Conservation (phyloP, 2,113 vertebrate genomes). For the Barnardius zonarius region DNA sequence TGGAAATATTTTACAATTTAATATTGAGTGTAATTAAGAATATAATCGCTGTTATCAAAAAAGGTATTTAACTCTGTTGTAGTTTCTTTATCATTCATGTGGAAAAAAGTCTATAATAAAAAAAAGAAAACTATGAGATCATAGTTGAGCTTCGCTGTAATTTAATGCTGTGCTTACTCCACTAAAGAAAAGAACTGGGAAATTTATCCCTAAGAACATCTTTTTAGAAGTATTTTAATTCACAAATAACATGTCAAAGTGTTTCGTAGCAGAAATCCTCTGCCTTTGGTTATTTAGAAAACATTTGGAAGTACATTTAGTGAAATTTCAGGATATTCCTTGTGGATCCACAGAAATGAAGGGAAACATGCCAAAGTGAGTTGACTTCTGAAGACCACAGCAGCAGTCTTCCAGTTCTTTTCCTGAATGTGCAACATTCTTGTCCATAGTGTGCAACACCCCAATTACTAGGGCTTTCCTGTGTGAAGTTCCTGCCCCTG, state of each 20-base stretch:
- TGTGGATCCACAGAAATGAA: not conserved
- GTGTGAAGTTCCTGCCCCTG: not conserved
- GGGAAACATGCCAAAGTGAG: not conserved
- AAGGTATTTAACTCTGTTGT: constrained; percentile 98
- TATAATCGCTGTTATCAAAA: constrained; percentile 90
- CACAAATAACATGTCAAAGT: not conserved
- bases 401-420: not conserved
- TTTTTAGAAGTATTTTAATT: constrained; percentile 33
- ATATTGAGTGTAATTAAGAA: constrained; percentile 88
- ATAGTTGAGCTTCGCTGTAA: constrained; percentile 66
- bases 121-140: constrained; percentile 70
- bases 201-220: not conserved
- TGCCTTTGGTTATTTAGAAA: constrained; percentile 28
- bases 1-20: constrained; percentile 88
- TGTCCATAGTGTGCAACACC: not conserved
- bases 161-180: constrained; percentile 54
- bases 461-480: not conserved
- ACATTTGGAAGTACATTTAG: not conserved
- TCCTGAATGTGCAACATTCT: not conserved
- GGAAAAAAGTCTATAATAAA: constrained; percentile 94
- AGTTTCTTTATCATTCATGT: constrained; percentile 99
- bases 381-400: not conserved
- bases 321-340: not conserved
- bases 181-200: not conserved
- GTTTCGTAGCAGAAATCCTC: constrained; percentile 17